These are phyloP conservation scores for Taenaris catops DNA, from an alignment of 2,888 invertebrate species.

Conservation along the genomic window DNA sequence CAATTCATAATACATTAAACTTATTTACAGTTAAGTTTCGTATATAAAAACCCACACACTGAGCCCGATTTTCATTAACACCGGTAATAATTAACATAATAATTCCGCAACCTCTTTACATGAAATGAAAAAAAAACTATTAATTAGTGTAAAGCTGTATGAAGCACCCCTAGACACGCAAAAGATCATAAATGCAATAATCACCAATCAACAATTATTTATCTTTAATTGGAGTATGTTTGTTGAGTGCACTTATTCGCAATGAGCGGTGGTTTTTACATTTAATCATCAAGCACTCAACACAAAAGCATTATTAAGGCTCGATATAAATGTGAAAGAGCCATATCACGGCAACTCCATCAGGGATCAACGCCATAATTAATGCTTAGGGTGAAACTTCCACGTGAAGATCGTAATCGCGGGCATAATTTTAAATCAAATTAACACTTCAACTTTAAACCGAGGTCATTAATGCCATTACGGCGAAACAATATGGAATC, in stretches of 20 bases:
- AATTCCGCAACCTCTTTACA: no score
- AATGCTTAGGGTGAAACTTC: constrained; percentile 71
- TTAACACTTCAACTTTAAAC: constrained; percentile 79
- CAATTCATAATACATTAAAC: constrained; percentile 3
- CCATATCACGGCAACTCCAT: constrained; percentile 53
- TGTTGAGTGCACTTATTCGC: constrained; percentile 10
- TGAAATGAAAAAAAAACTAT: no score
- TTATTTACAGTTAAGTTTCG: constrained; percentile 1
- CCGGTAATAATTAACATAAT: no score
- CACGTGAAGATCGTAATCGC: constrained; percentile 70
- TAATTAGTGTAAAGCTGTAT: no score
- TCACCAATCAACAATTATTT: constrained; percentile 11
- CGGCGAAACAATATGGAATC: constrained; percentile 75
- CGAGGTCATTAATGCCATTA: constrained; percentile 77
- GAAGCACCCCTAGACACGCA: constrained; percentile 3
- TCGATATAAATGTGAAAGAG: constrained; percentile 21
- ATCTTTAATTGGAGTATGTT: constrained; percentile 11
- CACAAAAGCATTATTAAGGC: constrained; percentile 14
- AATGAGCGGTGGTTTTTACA: constrained; percentile 7
- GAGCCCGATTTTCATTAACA: no score
- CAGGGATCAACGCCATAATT: constrained; percentile 62
- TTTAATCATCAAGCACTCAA: constrained; percentile 15
- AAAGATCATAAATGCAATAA: constrained; percentile 12
- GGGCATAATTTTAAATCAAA: constrained; percentile 78
- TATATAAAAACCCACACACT: no score